Evolutionary conservation across 2,113 vertebrate species (phyloP), one percentile per base, ranked within the genome.

Genomic region (Spea bombifrons): DNA sequence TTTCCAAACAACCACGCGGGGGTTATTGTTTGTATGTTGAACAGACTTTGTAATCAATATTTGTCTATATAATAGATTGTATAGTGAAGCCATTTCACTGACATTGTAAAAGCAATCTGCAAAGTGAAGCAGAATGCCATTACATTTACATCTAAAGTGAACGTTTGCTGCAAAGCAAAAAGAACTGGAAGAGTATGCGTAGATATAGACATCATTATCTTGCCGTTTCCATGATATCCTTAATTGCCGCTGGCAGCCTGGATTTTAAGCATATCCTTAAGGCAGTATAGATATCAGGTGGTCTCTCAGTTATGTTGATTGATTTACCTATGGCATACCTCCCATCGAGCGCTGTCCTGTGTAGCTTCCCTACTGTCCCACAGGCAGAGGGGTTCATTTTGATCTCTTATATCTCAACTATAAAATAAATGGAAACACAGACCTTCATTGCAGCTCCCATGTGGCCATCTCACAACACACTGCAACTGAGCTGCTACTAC

Each of bases 41-140:
- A 9, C 17, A 64, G n/a, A 17, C 61, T 2, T 17, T 4, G 3
- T 30, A 64, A 64, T 64, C 61, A 64, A 64, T 64, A 64, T 64
- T 17, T 64, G 61, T 64, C 61, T 64, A 13, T 64, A 64, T 64
- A 64, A 64, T 64, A 17, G n/a, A 64, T 64, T 64, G 61, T 17
- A 30, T 64, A 64, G 9, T 64, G n/a, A 16, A 64, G 5, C 30
- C 61, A 5, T 6, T 64, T 64, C 30, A 64, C 17, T 17, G 61
- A 30, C 61, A 64, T 30, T 7, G n/a, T 64, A 64, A 64, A 64
- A 64, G 61, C 61, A 64, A 64, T 64, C 61, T 64, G 61, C 61
- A 64, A 64, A 64, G 61, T 64, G 61, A 16, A 64, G 5, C 13
- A 13, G 17, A 16, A 17, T 64, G 7, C 7, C 61, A 64, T 64